phyloP scores from a whole-genome alignment of 2,797 vertebrate species.

The Silurus aristotelis region DNA sequence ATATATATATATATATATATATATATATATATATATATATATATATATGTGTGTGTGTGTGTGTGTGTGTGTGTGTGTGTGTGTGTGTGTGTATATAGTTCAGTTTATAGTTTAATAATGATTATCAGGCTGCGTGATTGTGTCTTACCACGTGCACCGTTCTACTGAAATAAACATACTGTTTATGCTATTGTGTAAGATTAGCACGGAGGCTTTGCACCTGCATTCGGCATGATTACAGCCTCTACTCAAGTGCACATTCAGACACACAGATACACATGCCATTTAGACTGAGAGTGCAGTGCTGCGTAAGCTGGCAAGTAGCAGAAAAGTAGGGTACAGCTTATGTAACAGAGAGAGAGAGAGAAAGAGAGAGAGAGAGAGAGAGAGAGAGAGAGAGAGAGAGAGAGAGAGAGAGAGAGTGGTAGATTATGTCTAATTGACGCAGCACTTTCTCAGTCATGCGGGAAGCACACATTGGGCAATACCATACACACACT shows the following conservation, averaged over 20 bases:
- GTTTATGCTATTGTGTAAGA: not conserved
- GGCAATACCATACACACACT: not conserved
- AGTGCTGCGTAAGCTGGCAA: not conserved
- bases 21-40: too few relatives aligned
- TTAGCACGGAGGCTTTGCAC: not conserved
- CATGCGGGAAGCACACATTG: conserved; percentile 16
- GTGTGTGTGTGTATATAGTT: too few relatives aligned
- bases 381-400: not conserved
- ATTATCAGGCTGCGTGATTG: not conserved
- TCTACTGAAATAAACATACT: not conserved
- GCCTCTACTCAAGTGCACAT: not conserved
- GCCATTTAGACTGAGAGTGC: not conserved
- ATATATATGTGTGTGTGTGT: too few relatives aligned
- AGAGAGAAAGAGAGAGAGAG: too few relatives aligned
- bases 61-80: too few relatives aligned
- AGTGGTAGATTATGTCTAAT: conserved; percentile 26
- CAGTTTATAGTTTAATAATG: not conserved
- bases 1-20: too few relatives aligned
- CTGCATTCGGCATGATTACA: not conserved
- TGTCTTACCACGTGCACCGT: not conserved
- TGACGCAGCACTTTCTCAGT: conserved; percentile 3
- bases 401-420: conserved; percentile 10
- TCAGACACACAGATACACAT: not conserved
- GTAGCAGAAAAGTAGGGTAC: not conserved
- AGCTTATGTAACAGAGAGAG: conserved; percentile 10